Percentiles rank a stretch among this genome's conserved stretches.
phyloP scores from a whole-genome alignment of 1,140 invertebrate genomes.

The Aporrectodea caliginosa region DNA sequence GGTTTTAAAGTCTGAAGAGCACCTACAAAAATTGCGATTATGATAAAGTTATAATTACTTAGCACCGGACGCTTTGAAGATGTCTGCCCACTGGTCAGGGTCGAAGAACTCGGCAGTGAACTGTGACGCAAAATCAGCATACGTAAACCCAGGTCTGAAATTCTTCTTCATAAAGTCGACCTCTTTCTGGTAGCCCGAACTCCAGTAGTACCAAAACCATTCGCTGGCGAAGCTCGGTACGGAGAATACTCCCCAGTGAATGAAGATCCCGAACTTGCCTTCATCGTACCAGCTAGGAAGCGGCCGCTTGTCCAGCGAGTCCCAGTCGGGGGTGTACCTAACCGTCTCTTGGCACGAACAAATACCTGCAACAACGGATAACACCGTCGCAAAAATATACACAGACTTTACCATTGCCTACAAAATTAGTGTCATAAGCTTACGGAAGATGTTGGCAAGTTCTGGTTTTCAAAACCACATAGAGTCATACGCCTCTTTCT shows the following conservation, averaged over 20 bases:
- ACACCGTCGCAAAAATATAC: too few species aligned
- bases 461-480: too few species aligned
- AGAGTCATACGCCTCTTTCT: too few species aligned
- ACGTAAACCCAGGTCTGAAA: constrained; percentile 47
- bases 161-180: constrained; percentile 47
- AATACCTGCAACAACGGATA: too few species aligned
- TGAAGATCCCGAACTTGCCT: constrained; percentile 56
- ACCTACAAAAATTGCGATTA: too few species aligned
- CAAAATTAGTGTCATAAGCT: too few species aligned
- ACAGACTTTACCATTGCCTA: too few species aligned
- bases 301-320: constrained; percentile 53
- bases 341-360: too few species aligned
- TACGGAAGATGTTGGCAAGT: too few species aligned
- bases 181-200: background rate
- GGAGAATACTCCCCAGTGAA: constrained; percentile 57
- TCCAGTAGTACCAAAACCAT: constrained; percentile 46
- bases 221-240: constrained; percentile 47
- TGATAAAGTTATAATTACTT: too few species aligned
- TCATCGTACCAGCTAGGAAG: constrained; percentile 56
- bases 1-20: too few species aligned
- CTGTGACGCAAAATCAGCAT: constrained; percentile 47
- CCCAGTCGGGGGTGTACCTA: constrained; percentile 46
- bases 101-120: constrained; percentile 49
- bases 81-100: constrained; percentile 45
- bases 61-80: constrained; percentile 46